Evolutionary conservation across 2,797 vertebrate genomes (phyloP), one percentile per base, ranked within the genome.

Genomic region (Coracias cyanogaster): DNA sequence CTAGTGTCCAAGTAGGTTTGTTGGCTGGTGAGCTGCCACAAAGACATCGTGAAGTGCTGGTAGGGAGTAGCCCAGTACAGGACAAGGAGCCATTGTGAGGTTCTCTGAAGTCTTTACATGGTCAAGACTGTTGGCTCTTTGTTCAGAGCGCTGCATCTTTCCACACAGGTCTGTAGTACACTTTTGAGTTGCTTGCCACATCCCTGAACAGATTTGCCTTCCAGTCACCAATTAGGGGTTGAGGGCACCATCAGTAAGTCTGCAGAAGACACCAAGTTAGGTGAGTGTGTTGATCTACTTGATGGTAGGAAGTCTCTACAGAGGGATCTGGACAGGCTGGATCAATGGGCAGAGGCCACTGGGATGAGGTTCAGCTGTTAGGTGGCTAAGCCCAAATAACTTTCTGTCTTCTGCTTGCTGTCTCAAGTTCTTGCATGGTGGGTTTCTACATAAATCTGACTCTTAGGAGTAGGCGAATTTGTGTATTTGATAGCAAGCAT

Each of bases 81-180:
- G 41, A 37, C 37, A 71, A 21, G 3, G 45, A 84, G 17, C 43
- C 17, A 18, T n/a, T 77, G 41, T 43, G 41, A 43, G 41, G 41
- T 43, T 43, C 41, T 13, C 41, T 43, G 31, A 41, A 73, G 65
- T 22, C 31, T 69, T 69, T 52, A 31, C 0, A 0, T 78, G 28
- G n/a, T 21, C 3, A 1, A 43, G 35, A 43, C 77, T 58, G 22
- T 41, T 76, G 67, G 22, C 29, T 73, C 6, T 71, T 67, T 39
- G 28, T 71, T 71, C 20, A 37, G 29, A 81, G 52, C 4, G 3
- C 24, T 55, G 48, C 19, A 1, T 89, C 86, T 88, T 64, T 60
- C 61, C 49, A 29, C n/a, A 6, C 0, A 1, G 25, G 48, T 66
- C 54, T 2, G 0, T 43, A n/a, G 28, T 33, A 20, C 0, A 0